Base-by-base conservation (phyloP, 2,797 vertebrate genomes). In the Lycodopsis pacificus region DNA sequence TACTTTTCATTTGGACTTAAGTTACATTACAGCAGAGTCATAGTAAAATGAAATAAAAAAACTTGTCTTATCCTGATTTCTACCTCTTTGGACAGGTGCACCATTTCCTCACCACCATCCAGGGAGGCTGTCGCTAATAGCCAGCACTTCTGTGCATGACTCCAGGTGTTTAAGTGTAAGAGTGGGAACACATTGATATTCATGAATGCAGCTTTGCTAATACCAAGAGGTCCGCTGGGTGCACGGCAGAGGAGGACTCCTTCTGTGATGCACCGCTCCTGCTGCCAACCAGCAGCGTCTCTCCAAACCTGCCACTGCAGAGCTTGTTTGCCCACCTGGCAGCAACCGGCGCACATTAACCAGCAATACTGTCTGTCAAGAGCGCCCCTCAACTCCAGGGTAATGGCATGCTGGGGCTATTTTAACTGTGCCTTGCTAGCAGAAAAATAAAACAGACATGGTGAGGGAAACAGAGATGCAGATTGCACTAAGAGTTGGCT, bases 291-390 rank as follows among this genome's bases (percentile, higher is more conserved):
- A 67, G 59, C 44, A 73, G 59, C 66, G 19, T 56, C 65, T 75
- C 75, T 80, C 38, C 42, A 51, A 58, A 62, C 57, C 69, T 56
- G 79, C 83, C 83, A 65, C 68, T 75, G 84, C 76, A 84, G 76
- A 69, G 80, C 79, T 56, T 76, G 67, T 84, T 85, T 86, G 87
- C 86, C 83, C 86, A 86, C 87, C 81, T 84, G 74, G 80, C 87
- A 93, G 91, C 91, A 92, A 88, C 79, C 88, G 77, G 81, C 78
- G 68, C 82, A 82, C 83, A 87, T 85, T 81, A 87, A 77, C 83
- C 82, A 85, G 89, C 53, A 81, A 70, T 70, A 68, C 82, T 83
- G 73, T 81, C 75, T 83, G 87, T 91, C 74, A 85, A 88, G 86
- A 84, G 86, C 77, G 77, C 74, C 89, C 86, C 86, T 89, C 86